Evolutionary conservation across 1,140 invertebrate genomes (phyloP).

Genomic region (Varroa destructor): DNA sequence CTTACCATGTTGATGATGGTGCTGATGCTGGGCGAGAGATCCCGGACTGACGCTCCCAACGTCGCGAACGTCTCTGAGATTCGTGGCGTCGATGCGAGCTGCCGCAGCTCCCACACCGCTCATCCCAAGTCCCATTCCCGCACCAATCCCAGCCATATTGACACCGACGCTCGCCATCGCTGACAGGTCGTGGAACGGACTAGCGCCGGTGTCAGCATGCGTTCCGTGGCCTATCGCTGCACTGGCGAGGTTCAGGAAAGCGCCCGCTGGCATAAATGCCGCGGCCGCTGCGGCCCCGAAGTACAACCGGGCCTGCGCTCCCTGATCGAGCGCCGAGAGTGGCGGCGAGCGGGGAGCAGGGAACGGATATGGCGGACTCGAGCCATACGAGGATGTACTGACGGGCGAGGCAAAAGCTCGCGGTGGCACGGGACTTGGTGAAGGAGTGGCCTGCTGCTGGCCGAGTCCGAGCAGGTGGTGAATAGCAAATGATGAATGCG

Average conservation of each 20-base stretch:
- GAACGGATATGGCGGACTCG: constrained; percentile 10
- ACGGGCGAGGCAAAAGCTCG: constrained; percentile 12
- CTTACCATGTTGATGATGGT: too few species aligned
- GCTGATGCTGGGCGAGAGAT: too few species aligned
- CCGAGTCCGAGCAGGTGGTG: constrained; percentile 19
- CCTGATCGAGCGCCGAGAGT: too few species aligned
- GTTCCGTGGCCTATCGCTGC: neutral
- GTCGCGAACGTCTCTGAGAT: too few species aligned
- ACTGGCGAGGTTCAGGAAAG: constrained; percentile 8
- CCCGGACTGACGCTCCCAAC: too few species aligned
- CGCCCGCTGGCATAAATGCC: constrained; percentile 13
- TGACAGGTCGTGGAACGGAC: constrained; percentile 8
- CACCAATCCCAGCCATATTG: too few species aligned
- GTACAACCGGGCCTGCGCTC: constrained; percentile 11
- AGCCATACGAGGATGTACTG: constrained; percentile 8
- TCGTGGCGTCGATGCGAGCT: too few species aligned
- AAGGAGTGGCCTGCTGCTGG: neutral
- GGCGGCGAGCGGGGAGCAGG: too few species aligned
- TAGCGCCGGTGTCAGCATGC: neutral
- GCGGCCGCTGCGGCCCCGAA: constrained; percentile 22
- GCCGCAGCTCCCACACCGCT: too few species aligned
- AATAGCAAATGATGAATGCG: constrained; percentile 20
- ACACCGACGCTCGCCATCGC: constrained; percentile 14
- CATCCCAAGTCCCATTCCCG: too few species aligned
- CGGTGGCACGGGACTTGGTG: constrained; percentile 14